Evolutionary conservation across 2,797 vertebrate species (phyloP).

Genomic region (Lophius americanus): DNA sequence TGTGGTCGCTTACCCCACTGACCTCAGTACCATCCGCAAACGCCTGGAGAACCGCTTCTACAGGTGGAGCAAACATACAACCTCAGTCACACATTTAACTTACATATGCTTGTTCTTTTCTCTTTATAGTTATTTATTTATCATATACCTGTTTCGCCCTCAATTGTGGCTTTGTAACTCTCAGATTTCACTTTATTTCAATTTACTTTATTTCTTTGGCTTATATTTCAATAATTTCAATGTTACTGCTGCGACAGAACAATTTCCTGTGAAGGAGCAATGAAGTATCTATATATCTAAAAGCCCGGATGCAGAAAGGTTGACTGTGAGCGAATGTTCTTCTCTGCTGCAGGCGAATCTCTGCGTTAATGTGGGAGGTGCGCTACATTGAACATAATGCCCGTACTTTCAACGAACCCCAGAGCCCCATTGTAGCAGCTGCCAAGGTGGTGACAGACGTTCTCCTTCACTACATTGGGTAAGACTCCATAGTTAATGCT

Average conservation of each 20-base stretch:
- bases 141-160: too few relatives aligned
- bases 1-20: constrained; percentile 94
- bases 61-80: constrained; percentile 79
- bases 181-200: too few relatives aligned
- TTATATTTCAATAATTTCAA: too few relatives aligned
- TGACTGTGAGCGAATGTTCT: not conserved
- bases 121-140: too few relatives aligned
- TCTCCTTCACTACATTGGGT: constrained; percentile 95
- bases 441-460: constrained; percentile 95
- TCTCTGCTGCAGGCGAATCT: constrained; percentile 88
- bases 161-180: too few relatives aligned
- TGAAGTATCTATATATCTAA: not conserved
- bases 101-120: too few relatives aligned
- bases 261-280: too few relatives aligned
- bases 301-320: not conserved
- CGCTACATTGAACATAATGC: constrained; percentile 98
- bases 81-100: not conserved
- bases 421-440: constrained; percentile 95
- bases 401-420: constrained; percentile 96
- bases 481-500: constrained; percentile 35
- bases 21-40: constrained; percentile 92
- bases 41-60: constrained; percentile 97
- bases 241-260: too few relatives aligned
- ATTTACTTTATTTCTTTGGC: too few relatives aligned
- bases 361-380: constrained; percentile 98